A percentile compares a stretch with the other conserved stretches of the same genome.
Evolutionary conservation across 1,140 invertebrate species (phyloP).

Genomic region (Chrysomallon squamiferum): DNA sequence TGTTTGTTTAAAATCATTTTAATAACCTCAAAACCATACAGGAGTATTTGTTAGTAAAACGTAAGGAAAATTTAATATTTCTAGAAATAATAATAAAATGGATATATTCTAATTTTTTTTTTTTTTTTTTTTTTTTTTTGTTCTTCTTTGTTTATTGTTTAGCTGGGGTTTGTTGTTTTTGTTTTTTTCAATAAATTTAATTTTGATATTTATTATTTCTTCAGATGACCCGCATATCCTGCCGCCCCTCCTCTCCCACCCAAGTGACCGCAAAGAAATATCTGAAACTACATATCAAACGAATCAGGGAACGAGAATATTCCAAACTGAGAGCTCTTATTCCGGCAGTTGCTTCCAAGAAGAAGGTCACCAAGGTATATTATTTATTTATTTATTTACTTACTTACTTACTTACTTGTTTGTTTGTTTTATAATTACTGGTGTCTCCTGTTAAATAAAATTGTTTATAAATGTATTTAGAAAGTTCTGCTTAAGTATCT

Average conservation of each 20-base stretch:
- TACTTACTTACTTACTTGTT: too few relatives aligned
- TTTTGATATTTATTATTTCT: conserved; percentile 13
- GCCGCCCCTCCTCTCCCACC: conserved; percentile 18
- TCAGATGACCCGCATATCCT: conserved; percentile 26
- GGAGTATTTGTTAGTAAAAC: too few relatives aligned
- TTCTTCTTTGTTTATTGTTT: too few relatives aligned
- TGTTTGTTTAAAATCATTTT: too few relatives aligned
- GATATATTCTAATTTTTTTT: neutral
- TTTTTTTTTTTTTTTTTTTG: neutral
- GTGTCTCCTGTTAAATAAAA: neutral
- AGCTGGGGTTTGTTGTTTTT: too few relatives aligned
- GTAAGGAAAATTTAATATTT: too few relatives aligned
- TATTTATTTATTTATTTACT: neutral
- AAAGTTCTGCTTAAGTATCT: neutral
- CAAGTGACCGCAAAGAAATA: conserved; percentile 39
- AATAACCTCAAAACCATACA: too few relatives aligned
- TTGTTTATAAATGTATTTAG: neutral
- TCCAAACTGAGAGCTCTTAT: conserved; percentile 44
- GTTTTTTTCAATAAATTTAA: too few relatives aligned
- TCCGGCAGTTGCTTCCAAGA: conserved; percentile 42
- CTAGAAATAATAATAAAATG: neutral
- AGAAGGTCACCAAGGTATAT: conserved; percentile 45
- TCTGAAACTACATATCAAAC: conserved; percentile 36
- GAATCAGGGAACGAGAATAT: conserved; percentile 42
- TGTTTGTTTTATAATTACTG: too few relatives aligned